Conservation (phyloP, 2,113 vertebrate species). For the Ellobius talpinus region DNA sequence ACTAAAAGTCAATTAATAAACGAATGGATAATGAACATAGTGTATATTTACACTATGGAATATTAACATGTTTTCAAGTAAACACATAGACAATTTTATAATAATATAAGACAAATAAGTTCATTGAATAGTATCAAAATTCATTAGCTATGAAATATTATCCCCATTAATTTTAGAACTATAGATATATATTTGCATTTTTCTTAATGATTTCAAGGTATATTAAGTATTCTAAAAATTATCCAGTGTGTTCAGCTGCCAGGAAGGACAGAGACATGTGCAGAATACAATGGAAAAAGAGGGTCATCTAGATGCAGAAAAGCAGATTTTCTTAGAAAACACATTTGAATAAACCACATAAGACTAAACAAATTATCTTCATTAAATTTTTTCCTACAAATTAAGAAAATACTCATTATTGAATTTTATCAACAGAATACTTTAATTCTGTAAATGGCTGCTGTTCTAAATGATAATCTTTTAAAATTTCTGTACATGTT, state of each 20-base stretch:
- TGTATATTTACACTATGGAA: too few relatives aligned
- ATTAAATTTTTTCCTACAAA: constrained; percentile 52
- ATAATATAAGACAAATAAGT: not conserved
- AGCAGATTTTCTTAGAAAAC: constrained; percentile 4
- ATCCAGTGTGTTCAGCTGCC: not conserved
- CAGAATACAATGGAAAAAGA: not conserved
- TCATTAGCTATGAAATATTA: not conserved
- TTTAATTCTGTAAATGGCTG: constrained; percentile 59
- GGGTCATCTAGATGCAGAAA: not conserved
- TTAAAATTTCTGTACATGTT: constrained; percentile 52
- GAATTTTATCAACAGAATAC: constrained; percentile 51
- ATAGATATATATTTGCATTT: not conserved
- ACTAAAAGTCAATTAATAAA: too few relatives aligned
- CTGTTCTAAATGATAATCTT: constrained; percentile 56
- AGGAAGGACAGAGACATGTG: not conserved
- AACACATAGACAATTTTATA: not conserved
- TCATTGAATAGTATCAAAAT: not conserved
- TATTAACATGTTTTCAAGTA: not conserved
- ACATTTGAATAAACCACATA: constrained; percentile 22
- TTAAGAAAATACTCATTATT: constrained; percentile 46
- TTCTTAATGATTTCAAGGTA: not conserved
- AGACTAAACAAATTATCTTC: not conserved
- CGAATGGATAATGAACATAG: too few relatives aligned
- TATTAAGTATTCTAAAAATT: not conserved
- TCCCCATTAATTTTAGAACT: constrained; percentile 4